phyloP scores from a whole-genome alignment of 2,113 vertebrate species.

The Camelus bactrianus region DNA sequence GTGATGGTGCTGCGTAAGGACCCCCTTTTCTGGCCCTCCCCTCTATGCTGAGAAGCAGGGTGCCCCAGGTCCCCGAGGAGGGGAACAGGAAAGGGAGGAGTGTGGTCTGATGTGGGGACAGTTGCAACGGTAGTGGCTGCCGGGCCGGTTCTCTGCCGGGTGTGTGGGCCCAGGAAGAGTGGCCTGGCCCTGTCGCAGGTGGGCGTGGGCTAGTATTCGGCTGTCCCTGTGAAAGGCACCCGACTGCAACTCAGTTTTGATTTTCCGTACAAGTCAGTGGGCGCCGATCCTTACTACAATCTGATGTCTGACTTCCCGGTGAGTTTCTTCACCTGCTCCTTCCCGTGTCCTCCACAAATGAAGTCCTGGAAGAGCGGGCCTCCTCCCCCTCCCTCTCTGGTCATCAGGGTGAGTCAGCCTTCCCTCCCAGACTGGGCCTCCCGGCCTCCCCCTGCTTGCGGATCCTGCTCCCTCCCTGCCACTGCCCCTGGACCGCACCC shows the following conservation, averaged over 20 bases:
- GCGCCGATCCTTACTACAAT: background rate
- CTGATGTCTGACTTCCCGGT: background rate
- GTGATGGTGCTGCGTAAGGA: no score
- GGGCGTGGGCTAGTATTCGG: background rate
- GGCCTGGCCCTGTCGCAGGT: background rate
- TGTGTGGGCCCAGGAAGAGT: background rate
- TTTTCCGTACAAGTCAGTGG: background rate
- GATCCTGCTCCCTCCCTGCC: background rate
- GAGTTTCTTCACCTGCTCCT: background rate
- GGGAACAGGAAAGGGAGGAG: no score
- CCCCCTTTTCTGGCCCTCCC: no score
- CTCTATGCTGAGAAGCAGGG: no score
- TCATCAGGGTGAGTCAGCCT: background rate
- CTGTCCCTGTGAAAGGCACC: background rate
- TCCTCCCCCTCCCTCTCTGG: background rate
- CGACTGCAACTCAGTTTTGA: background rate
- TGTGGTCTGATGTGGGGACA: no score
- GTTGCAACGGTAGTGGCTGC: background rate
- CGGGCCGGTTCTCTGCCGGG: background rate
- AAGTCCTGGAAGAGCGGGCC: background rate
- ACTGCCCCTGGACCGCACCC: background rate
- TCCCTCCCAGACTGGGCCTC: background rate
- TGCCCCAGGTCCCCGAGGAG: no score
- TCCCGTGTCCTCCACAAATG: background rate
- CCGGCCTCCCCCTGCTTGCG: background rate